phyloP scores from a whole-genome alignment of 2,113 vertebrate genomes.

The Entelurus aequoreus region DNA sequence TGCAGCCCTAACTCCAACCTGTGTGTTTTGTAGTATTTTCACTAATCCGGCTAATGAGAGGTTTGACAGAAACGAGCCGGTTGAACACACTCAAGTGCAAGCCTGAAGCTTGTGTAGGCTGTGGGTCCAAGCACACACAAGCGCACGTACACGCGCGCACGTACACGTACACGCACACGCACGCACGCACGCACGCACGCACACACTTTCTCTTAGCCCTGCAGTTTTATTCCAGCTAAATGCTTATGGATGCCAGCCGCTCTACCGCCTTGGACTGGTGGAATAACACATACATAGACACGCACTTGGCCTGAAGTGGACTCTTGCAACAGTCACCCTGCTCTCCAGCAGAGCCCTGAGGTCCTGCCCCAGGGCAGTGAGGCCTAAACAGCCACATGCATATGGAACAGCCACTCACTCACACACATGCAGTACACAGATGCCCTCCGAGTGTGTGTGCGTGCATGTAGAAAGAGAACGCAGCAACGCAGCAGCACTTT shows the following conservation, averaged over 20 bases:
- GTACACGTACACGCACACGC: constrained; percentile 6
- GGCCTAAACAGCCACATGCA: constrained; percentile 54
- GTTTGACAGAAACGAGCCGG: too few relatives aligned
- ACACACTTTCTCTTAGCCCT: constrained; percentile 6
- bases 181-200: background rate
- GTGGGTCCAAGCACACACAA: constrained; percentile 12
- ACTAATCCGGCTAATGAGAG: too few relatives aligned
- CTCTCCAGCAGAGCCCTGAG: constrained; percentile 41
- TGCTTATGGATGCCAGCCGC: constrained; percentile 18
- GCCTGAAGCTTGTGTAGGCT: constrained; percentile 14
- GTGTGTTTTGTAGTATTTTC: too few relatives aligned
- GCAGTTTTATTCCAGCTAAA: constrained; percentile 7
- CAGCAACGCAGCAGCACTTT: constrained; percentile 28
- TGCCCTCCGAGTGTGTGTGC: constrained; percentile 22
- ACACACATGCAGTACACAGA: constrained; percentile 14
- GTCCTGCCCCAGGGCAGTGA: constrained; percentile 47
- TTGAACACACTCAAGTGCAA: background rate
- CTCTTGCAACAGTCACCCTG: constrained; percentile 31
- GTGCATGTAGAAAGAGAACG: constrained; percentile 21
- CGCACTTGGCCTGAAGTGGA: constrained; percentile 43
- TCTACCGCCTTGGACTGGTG: constrained; percentile 11
- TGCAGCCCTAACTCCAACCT: too few relatives aligned
- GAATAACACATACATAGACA: constrained; percentile 22
- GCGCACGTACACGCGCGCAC: background rate
- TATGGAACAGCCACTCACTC: constrained; percentile 57